Conservation (phyloP, 2,797 vertebrate genomes). For the Siniperca obscura region DNA sequence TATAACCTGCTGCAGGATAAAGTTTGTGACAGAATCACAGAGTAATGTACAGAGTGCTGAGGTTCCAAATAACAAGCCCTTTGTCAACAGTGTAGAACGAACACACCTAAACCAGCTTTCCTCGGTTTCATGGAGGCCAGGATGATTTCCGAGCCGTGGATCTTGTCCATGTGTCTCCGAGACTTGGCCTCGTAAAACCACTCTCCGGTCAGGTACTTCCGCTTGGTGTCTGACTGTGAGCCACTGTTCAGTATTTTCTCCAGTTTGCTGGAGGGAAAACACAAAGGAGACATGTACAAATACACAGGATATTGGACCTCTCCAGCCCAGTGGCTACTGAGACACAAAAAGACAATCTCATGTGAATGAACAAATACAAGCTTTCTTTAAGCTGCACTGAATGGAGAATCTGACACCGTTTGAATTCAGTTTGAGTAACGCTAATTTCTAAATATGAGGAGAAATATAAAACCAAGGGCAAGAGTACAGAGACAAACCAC, state of each 20-base stretch:
- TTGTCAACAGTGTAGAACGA: conserved; percentile 1
- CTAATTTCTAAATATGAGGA: conserved; percentile 44
- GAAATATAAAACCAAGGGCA: conserved; percentile 31
- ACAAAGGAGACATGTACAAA: conserved; percentile 17
- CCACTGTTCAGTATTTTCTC: conserved; percentile 75
- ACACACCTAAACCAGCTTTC: conserved; percentile 85
- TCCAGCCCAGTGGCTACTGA: background rate
- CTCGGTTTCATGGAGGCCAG: conserved; percentile 92
- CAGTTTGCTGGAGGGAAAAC: conserved; percentile 85
- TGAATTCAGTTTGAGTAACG: conserved; percentile 38
- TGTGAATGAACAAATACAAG: conserved; percentile 27
- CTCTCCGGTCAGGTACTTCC: conserved; percentile 94
- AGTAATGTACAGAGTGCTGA: background rate
- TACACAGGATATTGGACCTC: background rate
- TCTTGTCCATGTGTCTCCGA: conserved; percentile 92
- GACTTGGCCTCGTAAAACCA: conserved; percentile 98
- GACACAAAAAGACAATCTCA: conserved; percentile 14
- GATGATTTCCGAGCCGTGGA: conserved; percentile 95
- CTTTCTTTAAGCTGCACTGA: conserved; percentile 31
- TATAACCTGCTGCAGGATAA: background rate
- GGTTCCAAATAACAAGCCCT: conserved; percentile 7
- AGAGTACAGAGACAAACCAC: background rate
- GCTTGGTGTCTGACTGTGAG: conserved; percentile 81
- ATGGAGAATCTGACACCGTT: conserved; percentile 52
- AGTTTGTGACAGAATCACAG: background rate